Evolutionary conservation across 2,888 invertebrate species (phyloP), one percentile per base, ranked within the genome.

Genomic region (Falcaria lacertinaria): DNA sequence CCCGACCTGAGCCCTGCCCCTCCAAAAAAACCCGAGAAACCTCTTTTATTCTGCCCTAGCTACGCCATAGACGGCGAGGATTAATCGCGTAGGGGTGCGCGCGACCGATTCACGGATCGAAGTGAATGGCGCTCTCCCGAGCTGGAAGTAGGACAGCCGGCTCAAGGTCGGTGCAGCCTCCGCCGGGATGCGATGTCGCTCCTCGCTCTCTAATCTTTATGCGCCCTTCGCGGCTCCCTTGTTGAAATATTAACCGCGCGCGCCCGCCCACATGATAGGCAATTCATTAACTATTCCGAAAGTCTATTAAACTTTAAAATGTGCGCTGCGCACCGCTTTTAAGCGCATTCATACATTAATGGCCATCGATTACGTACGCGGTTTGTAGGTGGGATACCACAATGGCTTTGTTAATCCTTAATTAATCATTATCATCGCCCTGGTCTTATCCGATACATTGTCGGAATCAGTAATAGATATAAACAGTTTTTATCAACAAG

Each of bases 91-190:
- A 34, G 28, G 45, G 45, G 45, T 44, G 53, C 39, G 47, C 51
- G 42, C 42, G 33, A 40, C 43, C 44, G 51, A 43, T 48, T 41
- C 48, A 19, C 45, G 44, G 44, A 44, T 43, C 41, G 2, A 33
- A 38, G 32, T n/a, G n/a, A 28, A 39, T 43, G 43, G 40, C 47
- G 44, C 39, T 55, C 61, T 54, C 58, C 54, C 40, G 53, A 55
- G 58, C 54, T 48, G 57, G 63, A 71, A 73, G 69, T 75, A 70
- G 76, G 77, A 65, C 73, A 69, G 52, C 65, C 57, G 52, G 68
- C 62, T 54, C 80, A 81, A 81, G 81, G 80, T 79, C 80, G 76
- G 52, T 75, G 73, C 79, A 79, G 63, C 66, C 67, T 66, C 64
- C 67, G 65, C 66, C 61, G 63, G 60, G 60, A 48, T 47, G 52